A percentile compares a stretch with the other conserved stretches of the same genome.
These are phyloP conservation scores for Xenus cinereus DNA, from an alignment of 2,113 vertebrate genomes.

Conservation along the genomic window DNA sequence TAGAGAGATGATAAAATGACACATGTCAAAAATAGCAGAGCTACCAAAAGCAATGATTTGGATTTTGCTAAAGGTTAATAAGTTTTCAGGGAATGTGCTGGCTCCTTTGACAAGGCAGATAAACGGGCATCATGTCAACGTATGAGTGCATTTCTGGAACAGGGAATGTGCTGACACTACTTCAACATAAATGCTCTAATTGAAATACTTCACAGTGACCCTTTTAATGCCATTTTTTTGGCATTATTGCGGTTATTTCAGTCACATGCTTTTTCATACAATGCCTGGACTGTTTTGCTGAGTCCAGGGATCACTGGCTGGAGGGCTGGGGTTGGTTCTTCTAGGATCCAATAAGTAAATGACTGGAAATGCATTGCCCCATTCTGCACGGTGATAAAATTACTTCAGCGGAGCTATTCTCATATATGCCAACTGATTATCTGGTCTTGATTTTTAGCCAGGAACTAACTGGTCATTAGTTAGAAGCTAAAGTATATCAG, in stretches of 20 bases:
- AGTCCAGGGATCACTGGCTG: background rate
- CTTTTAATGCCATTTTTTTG: background rate
- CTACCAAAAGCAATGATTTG: background rate
- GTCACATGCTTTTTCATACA: background rate
- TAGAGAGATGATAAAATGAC: background rate
- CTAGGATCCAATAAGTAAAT: background rate
- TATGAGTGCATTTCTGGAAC: background rate
- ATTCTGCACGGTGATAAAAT: background rate
- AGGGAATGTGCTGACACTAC: background rate
- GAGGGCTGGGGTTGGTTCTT: background rate
- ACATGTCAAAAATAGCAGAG: background rate
- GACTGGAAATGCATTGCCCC: background rate
- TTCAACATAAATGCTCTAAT: background rate
- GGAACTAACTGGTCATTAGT: background rate
- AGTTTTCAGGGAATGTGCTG: background rate
- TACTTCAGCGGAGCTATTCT: background rate
- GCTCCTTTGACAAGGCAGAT: background rate
- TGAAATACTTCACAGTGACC: background rate
- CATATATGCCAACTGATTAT: background rate
- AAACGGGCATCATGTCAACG: background rate
- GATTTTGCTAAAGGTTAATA: background rate
- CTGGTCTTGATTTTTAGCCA: slow-evolving; percentile 19
- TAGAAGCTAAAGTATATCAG: background rate
- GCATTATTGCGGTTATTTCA: background rate
- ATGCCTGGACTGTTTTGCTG: background rate